Base-by-base conservation (phyloP, 2,797 vertebrate species). In the Rhinella marina region DNA sequence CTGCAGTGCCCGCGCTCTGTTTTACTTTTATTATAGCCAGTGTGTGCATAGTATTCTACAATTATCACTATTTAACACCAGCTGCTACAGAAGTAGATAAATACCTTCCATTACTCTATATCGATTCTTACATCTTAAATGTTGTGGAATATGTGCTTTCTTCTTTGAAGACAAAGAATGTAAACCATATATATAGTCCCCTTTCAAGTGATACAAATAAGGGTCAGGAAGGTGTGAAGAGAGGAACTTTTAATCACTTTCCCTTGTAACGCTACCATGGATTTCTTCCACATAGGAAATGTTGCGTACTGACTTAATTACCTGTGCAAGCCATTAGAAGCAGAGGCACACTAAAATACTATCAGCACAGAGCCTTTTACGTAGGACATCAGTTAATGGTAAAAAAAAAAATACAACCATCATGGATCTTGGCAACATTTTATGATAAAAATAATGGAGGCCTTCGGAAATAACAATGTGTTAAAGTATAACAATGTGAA, bases 281-380 rank as follows among this genome's bases (percentile, higher is more conserved):
- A 73, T 84, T 92, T 90, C 91, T 92, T 23, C 50, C 66, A 88
- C 91, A 91, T 92, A 89, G 90, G 92, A 93, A 91, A 77, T 77
- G 75, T 77, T 52, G 75, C 75, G 54, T 77, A n/a, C 50, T 54
- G 50, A 77, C 48, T 77, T 52, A 54, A 77, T 77, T 77, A 77
- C 50, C 75, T 77, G 50, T 77, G 48, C 11, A 77, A 54, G 23
- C 48, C 13, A 77, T 77, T 77, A 77, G 75, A 77, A 7, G 75
- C 41, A 52, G 72, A 75, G 7, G 17, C 13, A 54, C 54, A 23
- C 72, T 48, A n/a, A 75, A n/a, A 23, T 75, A n/a, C 23, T 25
- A 77, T 52, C 48, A 29, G 7, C 6, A n/a, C 19, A n/a, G 23
- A 9, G 73, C 21, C 73, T 25, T 5, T n/a, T 76, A 76, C n/a